Evolutionary conservation across 53 echinoderm and acorn worm species (phyloP), one percentile per base, ranked within the genome.

Genomic region (Luidia sarsii): DNA sequence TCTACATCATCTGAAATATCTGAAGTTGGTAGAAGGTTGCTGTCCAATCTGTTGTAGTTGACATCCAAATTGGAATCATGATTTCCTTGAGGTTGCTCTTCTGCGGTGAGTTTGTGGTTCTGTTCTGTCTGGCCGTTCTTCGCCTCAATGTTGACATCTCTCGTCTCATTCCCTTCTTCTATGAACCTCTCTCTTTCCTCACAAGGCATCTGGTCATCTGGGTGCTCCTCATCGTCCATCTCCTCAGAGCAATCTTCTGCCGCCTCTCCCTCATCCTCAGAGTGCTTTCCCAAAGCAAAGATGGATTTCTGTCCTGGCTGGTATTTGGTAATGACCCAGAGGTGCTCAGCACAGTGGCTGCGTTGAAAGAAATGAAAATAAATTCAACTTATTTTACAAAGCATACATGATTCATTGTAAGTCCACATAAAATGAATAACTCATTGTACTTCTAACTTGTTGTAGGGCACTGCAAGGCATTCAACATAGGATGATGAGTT

Each of bases 281-380:
- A 32, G 30, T 73, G 45, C 22, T 56, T 19, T n/a, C 67, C 52
- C 20, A 82, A 28, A 27, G 88, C 63, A 80, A 95, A 95, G 82
- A 95, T 68, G 2, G 95, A 95, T 59, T 90, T 95, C 64, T 85
- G 71, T 2, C 92, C 86, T 18, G 95, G 92, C 52, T 90, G 66
- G 59, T 90, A 95, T 8, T 53, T 80, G 48, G 90, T 67, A 5
- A 71, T 20, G 3, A 45, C 73, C 95, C 95, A 95, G 15, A 72
- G 65, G 35, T 95, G 95, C 41, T 95, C 90, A 3, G 74, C 50
- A 31, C 95, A 95, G 65, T 77, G 80, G 69, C 95, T 95, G 82
- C 25, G 49, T n/a, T n/a, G n/a, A n/a, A n/a, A n/a, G n/a, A n/a
- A n/a, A n/a, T n/a, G n/a, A n/a, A n/a, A n/a, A n/a, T n/a, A n/a